Conservation (phyloP, 1,140 invertebrate genomes). For the Macrotrachela quadricornifera region DNA sequence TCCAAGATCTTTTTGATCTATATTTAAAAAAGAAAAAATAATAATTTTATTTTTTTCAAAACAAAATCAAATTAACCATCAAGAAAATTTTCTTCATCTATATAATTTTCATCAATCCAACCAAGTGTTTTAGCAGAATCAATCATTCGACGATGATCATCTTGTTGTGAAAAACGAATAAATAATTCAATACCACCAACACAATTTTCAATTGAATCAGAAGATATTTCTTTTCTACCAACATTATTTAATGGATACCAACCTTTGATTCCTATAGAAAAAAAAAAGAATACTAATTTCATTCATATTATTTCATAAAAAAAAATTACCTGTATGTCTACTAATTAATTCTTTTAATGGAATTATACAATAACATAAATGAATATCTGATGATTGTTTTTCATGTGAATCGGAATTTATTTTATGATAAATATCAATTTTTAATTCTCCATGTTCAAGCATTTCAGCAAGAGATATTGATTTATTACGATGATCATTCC, state of each 20-base stretch:
- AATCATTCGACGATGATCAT: constrained; percentile 20
- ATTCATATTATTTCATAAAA: constrained; percentile 13
- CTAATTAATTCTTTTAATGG: too few species aligned
- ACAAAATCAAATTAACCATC: too few species aligned
- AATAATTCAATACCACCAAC: constrained; percentile 24
- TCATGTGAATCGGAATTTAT: constrained; percentile 12
- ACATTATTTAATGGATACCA: not conserved
- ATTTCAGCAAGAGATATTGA: constrained; percentile 20
- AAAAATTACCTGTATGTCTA: too few species aligned
- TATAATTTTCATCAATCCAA: constrained; percentile 11
- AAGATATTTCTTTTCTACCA: too few species aligned
- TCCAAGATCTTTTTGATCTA: too few species aligned
- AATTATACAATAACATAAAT: too few species aligned
- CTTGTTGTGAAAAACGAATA: constrained; percentile 22
- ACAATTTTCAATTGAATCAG: constrained; percentile 7
- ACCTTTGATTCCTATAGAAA: constrained; percentile 4
- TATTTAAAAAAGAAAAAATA: not conserved
- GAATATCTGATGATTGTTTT: too few species aligned
- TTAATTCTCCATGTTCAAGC: constrained; percentile 19
- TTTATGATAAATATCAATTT: constrained; percentile 26
- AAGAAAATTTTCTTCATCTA: too few species aligned
- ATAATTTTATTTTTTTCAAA: too few species aligned
- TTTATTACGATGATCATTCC: constrained; percentile 16
- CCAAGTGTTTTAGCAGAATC: constrained; percentile 20
- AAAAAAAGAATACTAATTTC: constrained; percentile 17